These are phyloP conservation scores for Patiria pectinifera DNA, from an alignment of 53 echinoderm and acorn worm genomes.

Conservation along the genomic window DNA sequence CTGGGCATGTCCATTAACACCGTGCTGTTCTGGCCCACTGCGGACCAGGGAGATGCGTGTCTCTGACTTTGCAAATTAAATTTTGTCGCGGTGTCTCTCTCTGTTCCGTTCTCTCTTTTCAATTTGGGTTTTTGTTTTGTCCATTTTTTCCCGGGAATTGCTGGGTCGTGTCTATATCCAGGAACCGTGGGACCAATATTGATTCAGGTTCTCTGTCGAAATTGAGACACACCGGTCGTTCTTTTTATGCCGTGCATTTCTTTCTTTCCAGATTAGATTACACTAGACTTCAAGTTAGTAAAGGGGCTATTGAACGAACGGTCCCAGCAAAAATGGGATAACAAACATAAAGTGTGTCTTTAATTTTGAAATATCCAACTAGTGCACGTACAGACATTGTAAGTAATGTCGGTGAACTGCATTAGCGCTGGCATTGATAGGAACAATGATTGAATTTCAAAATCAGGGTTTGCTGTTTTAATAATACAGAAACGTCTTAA, in stretches of 20 bases:
- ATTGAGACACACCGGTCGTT: not conserved
- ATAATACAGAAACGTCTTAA: no score
- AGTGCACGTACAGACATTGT: not conserved
- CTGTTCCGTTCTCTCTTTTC: not conserved
- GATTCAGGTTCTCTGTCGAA: not conserved
- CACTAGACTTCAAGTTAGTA: not conserved
- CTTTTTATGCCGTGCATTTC: not conserved
- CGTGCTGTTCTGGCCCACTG: not conserved
- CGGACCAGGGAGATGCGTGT: not conserved
- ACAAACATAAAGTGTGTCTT: not conserved
- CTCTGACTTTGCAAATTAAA: not conserved
- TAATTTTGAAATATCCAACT: not conserved
- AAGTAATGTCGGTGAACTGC: no score
- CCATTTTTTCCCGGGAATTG: not conserved
- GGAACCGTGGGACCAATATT: not conserved
- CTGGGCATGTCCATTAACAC: not conserved
- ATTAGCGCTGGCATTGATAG: no score
- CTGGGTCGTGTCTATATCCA: not conserved
- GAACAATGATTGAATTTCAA: no score
- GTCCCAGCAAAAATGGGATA: not conserved
- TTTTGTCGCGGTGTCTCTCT: not conserved
- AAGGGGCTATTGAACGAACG: not conserved
- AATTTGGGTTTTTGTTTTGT: not conserved
- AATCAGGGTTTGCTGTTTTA: no score
- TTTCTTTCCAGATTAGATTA: not conserved